Evolutionary conservation across 2,888 invertebrate species (phyloP), one percentile per base, ranked within the genome.

Genomic region (Gymnoscelis rufifasciata): DNA sequence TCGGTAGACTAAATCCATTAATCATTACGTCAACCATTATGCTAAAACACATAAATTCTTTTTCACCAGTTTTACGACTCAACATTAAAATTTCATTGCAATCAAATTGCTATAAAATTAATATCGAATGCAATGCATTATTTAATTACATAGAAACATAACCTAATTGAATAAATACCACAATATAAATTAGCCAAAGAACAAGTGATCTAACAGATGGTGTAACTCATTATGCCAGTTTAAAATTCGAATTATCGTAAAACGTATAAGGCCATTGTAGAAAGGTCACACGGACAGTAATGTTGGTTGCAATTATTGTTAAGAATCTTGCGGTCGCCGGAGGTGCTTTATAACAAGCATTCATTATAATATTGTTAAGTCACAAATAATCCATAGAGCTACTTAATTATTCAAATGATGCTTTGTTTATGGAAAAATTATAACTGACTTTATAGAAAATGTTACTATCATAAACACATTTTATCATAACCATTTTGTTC

Each of bases 221-320:
- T 23, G 7, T 13, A 37, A 41, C 41, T 13, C 35, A 38, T 38
- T 42, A 33, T 36, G 30, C 15, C 13, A 29, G 31, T 47, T 42
- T 29, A 23, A 46, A 37, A 24, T 10, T 7, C 8, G 37, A 29
- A 47, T 42, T 38, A 38, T 35, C 42, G 42, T 37, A 37, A 30
- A 38, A 29, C 47, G 14, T 35, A 38, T 43, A 47, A 35, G 47
- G 47, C 33, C 42, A 43, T 47, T 47, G 33, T 33, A 5, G 11
- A 43, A 47, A 47, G 47, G 47, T 47, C 38, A 47, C 15, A 28
- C 43, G 12, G 12, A n/a, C 23, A 28, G 5, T 35, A 37, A 30
- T 42, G 42, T 47, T 36, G 38, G 10, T 24, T 26, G 38, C 33
- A 38, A 47, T 42, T 47, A 42, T 47, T 43, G 35, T 38, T 39